Percentiles rank a stretch among this genome's conserved stretches.
These are phyloP conservation scores for Scytalopus superciliaris DNA, from an alignment of 2,113 vertebrate genomes.

Conservation along the genomic window DNA sequence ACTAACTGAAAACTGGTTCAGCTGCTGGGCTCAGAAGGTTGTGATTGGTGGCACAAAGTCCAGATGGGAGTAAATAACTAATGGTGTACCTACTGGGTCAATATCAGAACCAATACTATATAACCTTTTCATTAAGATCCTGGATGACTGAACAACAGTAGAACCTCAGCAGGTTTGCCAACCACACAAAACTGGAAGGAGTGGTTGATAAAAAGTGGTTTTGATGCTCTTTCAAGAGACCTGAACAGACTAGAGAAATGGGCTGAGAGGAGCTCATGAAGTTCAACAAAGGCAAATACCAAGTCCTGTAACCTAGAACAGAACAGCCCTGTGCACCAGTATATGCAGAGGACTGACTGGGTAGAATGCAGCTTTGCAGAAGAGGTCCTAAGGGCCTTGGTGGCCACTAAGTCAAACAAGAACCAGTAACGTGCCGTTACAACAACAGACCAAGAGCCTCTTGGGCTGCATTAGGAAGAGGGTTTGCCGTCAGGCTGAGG, in stretches of 20 bases:
- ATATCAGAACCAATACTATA: background rate
- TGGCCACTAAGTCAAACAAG: background rate
- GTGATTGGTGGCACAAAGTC: background rate
- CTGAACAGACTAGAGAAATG: background rate
- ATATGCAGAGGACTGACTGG: background rate
- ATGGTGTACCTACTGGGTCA: background rate
- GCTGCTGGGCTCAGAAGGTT: background rate
- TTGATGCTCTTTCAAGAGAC: background rate
- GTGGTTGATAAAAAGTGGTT: background rate
- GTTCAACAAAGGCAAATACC: background rate
- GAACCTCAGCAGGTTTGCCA: background rate
- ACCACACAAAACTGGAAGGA: background rate
- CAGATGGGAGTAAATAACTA: background rate
- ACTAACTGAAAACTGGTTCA: background rate
- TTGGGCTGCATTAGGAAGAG: background rate
- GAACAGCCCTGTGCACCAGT: background rate
- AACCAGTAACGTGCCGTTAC: background rate
- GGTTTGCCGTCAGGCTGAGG: background rate
- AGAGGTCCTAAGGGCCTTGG: background rate
- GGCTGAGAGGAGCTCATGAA: background rate
- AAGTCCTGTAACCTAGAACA: background rate
- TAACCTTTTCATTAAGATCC: background rate
- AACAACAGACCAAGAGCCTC: background rate
- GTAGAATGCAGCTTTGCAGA: background rate
- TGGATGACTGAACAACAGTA: background rate